Percentiles rank a stretch among this genome's conserved stretches.
These are phyloP conservation scores for Gymnogyps californianus DNA, from an alignment of 2,113 vertebrate genomes.

Conservation along the genomic window DNA sequence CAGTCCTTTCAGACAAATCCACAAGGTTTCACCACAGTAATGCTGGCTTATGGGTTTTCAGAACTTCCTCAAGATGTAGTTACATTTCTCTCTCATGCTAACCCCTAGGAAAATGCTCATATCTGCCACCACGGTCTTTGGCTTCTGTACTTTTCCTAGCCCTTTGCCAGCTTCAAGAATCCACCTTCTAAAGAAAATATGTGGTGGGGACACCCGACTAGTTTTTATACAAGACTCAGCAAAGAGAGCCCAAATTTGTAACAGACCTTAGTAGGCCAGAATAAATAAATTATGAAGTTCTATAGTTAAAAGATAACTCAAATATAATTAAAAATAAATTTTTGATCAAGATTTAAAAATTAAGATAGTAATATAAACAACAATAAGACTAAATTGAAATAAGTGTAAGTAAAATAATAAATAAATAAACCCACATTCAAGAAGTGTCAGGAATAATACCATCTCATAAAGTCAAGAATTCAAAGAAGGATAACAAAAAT, in stretches of 20 bases:
- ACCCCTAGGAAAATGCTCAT: not conserved
- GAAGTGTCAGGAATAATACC: not conserved
- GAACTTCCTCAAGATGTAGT: not conserved
- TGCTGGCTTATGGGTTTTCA: not conserved
- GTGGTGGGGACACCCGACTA: not conserved
- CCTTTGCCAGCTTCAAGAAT: not conserved
- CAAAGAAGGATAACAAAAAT: not conserved
- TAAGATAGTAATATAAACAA: not conserved
- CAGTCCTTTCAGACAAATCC: not conserved
- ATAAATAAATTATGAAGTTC: not conserved
- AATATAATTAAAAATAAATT: not conserved
- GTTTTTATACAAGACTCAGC: not conserved
- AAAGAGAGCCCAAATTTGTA: not conserved
- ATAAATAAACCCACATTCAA: not conserved
- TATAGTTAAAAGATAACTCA: not conserved
- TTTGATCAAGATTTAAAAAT: not conserved
- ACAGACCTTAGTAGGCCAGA: not conserved
- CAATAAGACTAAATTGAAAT: not conserved
- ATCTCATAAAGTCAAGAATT: not conserved
- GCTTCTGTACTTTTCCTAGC: not conserved
- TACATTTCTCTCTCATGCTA: not conserved
- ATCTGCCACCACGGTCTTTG: not conserved
- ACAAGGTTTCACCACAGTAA: not conserved
- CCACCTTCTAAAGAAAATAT: not conserved
- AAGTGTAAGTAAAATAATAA: not conserved